Percentiles rank a stretch among this genome's conserved stretches.
These are phyloP conservation scores for Neogobius melanostomus DNA, from an alignment of 2,113 vertebrate species.

Conservation along the genomic window DNA sequence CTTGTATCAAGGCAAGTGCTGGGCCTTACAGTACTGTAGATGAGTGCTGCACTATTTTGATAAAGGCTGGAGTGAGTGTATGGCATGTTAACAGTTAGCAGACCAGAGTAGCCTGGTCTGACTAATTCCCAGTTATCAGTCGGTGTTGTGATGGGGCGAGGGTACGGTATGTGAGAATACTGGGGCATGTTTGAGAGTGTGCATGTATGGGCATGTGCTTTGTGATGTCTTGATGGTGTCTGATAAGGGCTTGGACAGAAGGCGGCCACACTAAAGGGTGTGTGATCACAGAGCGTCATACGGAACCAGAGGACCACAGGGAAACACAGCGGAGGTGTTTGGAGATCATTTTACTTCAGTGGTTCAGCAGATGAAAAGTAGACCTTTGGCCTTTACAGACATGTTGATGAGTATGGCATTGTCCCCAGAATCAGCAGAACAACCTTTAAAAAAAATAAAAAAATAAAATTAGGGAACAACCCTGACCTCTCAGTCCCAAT, in stretches of 20 bases:
- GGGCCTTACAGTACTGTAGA: slow-evolving; percentile 49
- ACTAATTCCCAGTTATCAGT: slow-evolving; percentile 45
- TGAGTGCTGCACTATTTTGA: slow-evolving; percentile 43
- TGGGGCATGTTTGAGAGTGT: slow-evolving; percentile 17
- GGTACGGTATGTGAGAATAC: slow-evolving; percentile 25
- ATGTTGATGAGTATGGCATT: no score
- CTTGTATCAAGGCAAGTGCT: slow-evolving; percentile 39
- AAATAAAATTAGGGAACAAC: no score
- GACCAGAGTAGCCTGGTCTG: slow-evolving; percentile 19
- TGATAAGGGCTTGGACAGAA: slow-evolving; percentile 38
- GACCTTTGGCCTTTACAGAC: no score
- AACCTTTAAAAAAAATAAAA: no score
- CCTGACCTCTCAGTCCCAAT: no score
- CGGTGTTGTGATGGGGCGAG: slow-evolving; percentile 51
- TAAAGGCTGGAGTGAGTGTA: slow-evolving; percentile 40
- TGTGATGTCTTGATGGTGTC: slow-evolving; percentile 20
- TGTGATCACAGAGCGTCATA: slow-evolving; percentile 8
- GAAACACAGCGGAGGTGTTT: neutral
- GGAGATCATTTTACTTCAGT: no score
- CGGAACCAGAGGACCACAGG: slow-evolving; percentile 27
- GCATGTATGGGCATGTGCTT: slow-evolving; percentile 21
- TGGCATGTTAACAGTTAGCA: slow-evolving; percentile 39
- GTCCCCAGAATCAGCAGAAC: no score
- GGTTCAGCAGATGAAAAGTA: no score
- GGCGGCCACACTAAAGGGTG: slow-evolving; percentile 11